phyloP scores from a whole-genome alignment of 2,797 vertebrate genomes.

The Amniataba percoides region DNA sequence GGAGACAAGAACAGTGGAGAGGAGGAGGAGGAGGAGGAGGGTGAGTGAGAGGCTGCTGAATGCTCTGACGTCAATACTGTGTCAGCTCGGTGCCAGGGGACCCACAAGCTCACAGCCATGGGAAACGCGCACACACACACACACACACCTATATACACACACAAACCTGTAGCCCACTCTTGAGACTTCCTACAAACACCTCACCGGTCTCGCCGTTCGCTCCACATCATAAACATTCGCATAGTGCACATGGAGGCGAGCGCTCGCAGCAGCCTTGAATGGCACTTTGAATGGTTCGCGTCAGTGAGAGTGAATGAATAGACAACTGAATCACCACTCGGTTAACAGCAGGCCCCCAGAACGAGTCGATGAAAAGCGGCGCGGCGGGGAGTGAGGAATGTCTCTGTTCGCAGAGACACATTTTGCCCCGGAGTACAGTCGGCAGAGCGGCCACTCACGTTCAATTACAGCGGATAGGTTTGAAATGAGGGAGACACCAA shows the following conservation, averaged over 20 bases:
- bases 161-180: conserved; percentile 60
- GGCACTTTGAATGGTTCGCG: conserved; percentile 5
- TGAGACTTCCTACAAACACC: conserved; percentile 42
- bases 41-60: conserved; percentile 72
- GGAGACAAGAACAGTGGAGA: conserved; percentile 56
- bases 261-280: conserved; percentile 2
- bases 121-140: conserved; percentile 43
- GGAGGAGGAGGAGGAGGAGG: neutral
- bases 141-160: conserved; percentile 25
- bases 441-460: conserved; percentile 61
- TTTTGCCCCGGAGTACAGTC: conserved; percentile 60
- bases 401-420: conserved; percentile 54
- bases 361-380: conserved; percentile 48
- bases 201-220: conserved; percentile 14
- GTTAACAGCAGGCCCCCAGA: conserved; percentile 39
- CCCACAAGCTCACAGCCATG: conserved; percentile 66
- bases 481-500: conserved; percentile 65
- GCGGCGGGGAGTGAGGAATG: conserved; percentile 61
- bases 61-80: conserved; percentile 86
- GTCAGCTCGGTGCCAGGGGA: conserved; percentile 74
- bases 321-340: conserved; percentile 38
- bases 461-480: conserved; percentile 66
- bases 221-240: conserved; percentile 17
- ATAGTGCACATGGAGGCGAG: neutral
- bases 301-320: conserved; percentile 50